Evolutionary conservation across 2,888 invertebrate genomes (phyloP).

Genomic region (Acleris laterana): DNA sequence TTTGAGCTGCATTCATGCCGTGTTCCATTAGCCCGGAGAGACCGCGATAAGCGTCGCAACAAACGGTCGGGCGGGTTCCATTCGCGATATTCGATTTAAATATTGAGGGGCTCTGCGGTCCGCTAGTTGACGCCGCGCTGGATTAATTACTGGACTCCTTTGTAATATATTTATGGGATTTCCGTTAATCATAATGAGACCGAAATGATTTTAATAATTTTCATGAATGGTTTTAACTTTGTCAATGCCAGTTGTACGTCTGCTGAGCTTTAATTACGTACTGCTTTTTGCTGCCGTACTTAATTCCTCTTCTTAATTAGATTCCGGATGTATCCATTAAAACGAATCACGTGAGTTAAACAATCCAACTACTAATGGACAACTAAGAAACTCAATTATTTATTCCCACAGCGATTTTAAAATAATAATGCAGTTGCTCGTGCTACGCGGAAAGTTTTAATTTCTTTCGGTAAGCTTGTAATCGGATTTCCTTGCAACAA

Average conservation of each 20-base stretch:
- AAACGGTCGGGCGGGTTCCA: neutral
- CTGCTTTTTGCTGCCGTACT: no score
- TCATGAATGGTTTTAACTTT: no score
- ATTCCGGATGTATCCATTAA: neutral
- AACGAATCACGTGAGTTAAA: neutral
- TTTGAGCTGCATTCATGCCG: neutral
- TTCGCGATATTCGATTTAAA: conserved; percentile 14
- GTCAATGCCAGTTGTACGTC: no score
- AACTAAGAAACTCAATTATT: conserved; percentile 4
- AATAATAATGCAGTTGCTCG: conserved; percentile 18
- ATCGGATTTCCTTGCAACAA: conserved; percentile 31
- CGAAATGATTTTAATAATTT: no score
- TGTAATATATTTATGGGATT: no score
- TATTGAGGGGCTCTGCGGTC: neutral
- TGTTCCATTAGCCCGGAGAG: neutral
- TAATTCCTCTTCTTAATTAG: no score
- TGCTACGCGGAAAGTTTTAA: conserved; percentile 28
- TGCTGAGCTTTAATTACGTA: no score
- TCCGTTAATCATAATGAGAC: no score
- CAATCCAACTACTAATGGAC: conserved; percentile 4
- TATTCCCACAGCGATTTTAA: neutral
- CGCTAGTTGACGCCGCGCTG: neutral
- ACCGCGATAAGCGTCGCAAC: conserved; percentile 3
- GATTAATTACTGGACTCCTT: neutral
- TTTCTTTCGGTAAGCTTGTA: conserved; percentile 26